Percentiles rank a stretch among this genome's conserved stretches.
phyloP scores from a whole-genome alignment of 2,113 vertebrate species.

The Promerops cafer region DNA sequence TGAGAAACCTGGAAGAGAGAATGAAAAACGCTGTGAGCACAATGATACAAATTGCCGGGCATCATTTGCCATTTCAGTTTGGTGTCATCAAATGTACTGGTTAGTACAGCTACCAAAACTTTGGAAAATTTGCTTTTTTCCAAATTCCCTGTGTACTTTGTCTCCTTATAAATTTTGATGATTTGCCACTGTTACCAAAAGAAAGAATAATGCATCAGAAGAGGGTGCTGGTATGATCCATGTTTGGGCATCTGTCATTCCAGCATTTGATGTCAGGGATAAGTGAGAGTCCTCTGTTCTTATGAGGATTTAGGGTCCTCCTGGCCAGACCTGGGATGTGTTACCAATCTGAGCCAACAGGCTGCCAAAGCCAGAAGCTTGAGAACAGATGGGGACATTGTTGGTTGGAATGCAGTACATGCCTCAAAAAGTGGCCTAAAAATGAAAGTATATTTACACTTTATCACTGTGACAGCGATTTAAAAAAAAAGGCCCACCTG shows the following conservation, averaged over 20 bases:
- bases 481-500: neutral
- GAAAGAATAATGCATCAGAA: neutral
- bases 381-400: neutral
- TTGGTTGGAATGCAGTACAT: neutral
- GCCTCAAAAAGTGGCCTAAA: neutral
- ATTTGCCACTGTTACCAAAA: neutral
- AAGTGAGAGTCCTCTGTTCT: neutral
- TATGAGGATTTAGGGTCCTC: neutral
- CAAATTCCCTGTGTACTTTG: neutral
- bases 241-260: neutral
- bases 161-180: neutral
- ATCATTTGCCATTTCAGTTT: neutral
- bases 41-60: neutral
- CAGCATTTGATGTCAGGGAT: neutral
- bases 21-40: neutral
- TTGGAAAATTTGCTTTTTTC: neutral
- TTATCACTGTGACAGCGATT: neutral
- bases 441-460: neutral
- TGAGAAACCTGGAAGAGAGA: neutral
- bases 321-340: neutral
- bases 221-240: neutral
- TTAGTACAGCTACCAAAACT: neutral
- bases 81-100: no score
- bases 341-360: neutral
- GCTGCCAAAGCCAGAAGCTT: neutral